Base-by-base conservation (phyloP, 2,113 vertebrate species). In the Pavo muticus region DNA sequence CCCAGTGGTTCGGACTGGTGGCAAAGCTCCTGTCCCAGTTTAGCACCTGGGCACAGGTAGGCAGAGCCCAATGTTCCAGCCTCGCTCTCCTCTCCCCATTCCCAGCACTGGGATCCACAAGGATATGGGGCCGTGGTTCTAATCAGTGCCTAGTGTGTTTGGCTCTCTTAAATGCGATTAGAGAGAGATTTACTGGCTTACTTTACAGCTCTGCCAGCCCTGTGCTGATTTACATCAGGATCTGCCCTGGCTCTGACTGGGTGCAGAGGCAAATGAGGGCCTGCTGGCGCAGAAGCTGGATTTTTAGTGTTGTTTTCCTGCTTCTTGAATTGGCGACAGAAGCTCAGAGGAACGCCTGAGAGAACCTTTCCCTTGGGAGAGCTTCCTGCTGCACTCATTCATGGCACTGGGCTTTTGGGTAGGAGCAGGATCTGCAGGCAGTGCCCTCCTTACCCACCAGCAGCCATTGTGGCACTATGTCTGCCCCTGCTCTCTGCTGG, bases 91-190 rank as follows among this genome's bases (percentile, higher is more conserved):
- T 50, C 4, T 0, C 19, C 56, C 23, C 5, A 0, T 29, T 56
- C n/a, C 52, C 1, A 0, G n/a, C 71, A 6, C 4, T 5, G 29
- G 24, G 8, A 0, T 0, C 78, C 19, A 27, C 0, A 2, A 39
- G 63, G 40, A 44, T 44, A 0, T 20, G 0, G 7, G 56, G 48
- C 47, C 1, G 1, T 0, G 4, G 24, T 70, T 90, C 65, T 71
- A 76, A 47, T 81, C 4, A 0, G 37, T n/a, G 21, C 50, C 29
- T 5, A 1, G 24, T 39, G 50, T 2, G 3, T 67, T 30, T 56
- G 70, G 25, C 63, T 88, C 69, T 71, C 50, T 88, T 68, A 61
- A 85, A 57, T 9, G 3, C 0, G 59, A 81, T 88, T 77, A 68
- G 6, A 35, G 45, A 25, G 75, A 56, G 82, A 71, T 81, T 90